Evolutionary conservation across 2,888 invertebrate genomes (phyloP).

Genomic region (Crossocerus cetratus): DNA sequence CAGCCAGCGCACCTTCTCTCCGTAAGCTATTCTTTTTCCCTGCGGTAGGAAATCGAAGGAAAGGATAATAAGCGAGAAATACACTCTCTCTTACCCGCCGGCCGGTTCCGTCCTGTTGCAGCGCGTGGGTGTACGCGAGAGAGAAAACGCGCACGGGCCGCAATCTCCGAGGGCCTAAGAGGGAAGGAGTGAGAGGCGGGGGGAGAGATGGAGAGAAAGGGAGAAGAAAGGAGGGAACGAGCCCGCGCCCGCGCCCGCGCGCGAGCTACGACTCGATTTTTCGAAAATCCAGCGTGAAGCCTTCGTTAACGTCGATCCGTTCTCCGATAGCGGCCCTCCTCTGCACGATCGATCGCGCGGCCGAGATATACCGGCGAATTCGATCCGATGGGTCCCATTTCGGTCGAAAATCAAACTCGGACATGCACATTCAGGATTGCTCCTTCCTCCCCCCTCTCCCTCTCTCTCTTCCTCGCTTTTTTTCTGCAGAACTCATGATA

Average conservation of each 20-base stretch:
- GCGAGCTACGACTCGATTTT: slow-evolving; percentile 50
- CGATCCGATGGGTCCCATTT: slow-evolving; percentile 23
- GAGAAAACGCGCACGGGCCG: slow-evolving; percentile 5
- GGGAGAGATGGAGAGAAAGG: slow-evolving; percentile 7
- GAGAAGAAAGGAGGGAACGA: slow-evolving; percentile 18
- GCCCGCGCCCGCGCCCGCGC: slow-evolving; percentile 37
- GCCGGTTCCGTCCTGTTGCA: slow-evolving; percentile 62
- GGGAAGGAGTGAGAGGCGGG: slow-evolving; percentile 5
- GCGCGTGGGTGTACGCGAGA: slow-evolving; percentile 57
- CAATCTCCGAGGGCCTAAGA: too few relatives aligned
- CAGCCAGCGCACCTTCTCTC: neutral
- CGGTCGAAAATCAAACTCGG: slow-evolving; percentile 36
- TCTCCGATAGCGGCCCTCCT: slow-evolving; percentile 35
- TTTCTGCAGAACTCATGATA: too few relatives aligned
- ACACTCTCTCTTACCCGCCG: slow-evolving; percentile 65
- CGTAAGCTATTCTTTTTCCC: slow-evolving; percentile 49
- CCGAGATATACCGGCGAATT: slow-evolving; percentile 35
- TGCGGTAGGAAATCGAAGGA: slow-evolving; percentile 70
- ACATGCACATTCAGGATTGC: neutral
- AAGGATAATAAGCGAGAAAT: slow-evolving; percentile 76
- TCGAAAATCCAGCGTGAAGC: slow-evolving; percentile 57
- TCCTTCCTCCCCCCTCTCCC: too few relatives aligned
- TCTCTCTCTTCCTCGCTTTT: too few relatives aligned
- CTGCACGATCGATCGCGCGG: slow-evolving; percentile 45
- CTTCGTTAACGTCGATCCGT: slow-evolving; percentile 58